Conservation (phyloP, 2,888 invertebrate species). For the Chloroclysta siterata region DNA sequence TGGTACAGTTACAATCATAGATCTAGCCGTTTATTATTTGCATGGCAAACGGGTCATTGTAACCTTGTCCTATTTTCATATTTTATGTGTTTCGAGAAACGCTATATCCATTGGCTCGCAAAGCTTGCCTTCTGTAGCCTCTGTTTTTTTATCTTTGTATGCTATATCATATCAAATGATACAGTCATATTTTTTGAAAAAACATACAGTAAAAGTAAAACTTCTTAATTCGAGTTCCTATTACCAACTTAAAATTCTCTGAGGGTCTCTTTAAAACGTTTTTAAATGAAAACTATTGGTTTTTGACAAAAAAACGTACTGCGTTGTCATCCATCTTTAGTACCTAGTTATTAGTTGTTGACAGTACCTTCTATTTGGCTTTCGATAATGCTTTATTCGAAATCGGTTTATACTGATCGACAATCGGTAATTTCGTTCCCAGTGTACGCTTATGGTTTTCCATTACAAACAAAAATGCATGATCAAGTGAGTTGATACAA, state of each 20-base stretch:
- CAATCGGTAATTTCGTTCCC: no score
- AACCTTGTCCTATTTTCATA: constrained; percentile 53
- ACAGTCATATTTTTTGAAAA: no score
- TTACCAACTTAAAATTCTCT: no score
- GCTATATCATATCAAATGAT: no score
- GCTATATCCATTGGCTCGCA: constrained; percentile 17
- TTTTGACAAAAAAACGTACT: neutral
- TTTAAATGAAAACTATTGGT: neutral
- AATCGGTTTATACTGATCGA: no score
- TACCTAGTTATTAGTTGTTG: neutral
- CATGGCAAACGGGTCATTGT: constrained; percentile 43
- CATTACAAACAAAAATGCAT: neutral
- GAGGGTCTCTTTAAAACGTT: neutral
- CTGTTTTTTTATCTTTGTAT: constrained; percentile 5
- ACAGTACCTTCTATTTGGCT: neutral
- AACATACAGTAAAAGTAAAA: no score
- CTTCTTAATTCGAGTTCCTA: no score
- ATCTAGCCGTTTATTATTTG: constrained; percentile 44
- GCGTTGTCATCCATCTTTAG: no score
- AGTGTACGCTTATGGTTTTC: no score
- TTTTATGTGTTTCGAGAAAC: constrained; percentile 45
- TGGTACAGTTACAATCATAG: constrained; percentile 23
- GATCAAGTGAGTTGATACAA: neutral
- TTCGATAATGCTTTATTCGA: neutral
- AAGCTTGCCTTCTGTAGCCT: constrained; percentile 31